Conservation (phyloP, 1,140 invertebrate species). For the Drosophila malerkotliana region DNA sequence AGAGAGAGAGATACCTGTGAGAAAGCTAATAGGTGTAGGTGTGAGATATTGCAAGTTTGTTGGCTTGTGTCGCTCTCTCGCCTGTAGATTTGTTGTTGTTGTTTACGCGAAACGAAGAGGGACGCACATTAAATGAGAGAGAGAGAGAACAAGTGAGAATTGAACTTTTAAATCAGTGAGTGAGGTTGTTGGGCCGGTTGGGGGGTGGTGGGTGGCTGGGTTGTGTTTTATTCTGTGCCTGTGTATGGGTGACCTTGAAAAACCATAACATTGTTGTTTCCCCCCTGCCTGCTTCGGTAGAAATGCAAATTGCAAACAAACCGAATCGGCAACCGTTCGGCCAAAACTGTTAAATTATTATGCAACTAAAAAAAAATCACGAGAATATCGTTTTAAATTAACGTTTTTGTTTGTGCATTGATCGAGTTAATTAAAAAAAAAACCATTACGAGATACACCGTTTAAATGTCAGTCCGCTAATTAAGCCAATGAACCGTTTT, state of each 20-base stretch:
- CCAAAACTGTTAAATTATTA: conserved; percentile 75
- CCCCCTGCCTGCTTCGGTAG: conserved; percentile 22
- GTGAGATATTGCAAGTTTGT: conserved; percentile 47
- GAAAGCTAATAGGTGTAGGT: conserved; percentile 5
- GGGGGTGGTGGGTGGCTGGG: conserved; percentile 11
- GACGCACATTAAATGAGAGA: conserved; percentile 9
- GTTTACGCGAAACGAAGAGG: conserved; percentile 12
- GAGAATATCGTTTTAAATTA: conserved; percentile 1
- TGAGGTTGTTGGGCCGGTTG: background rate
- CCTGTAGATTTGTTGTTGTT: conserved; percentile 4
- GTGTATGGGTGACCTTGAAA: conserved; percentile 72
- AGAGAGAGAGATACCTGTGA: background rate
- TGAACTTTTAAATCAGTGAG: conserved; percentile 40
- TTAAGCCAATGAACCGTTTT: background rate
- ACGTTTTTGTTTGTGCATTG: background rate
- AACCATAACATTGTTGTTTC: conserved; percentile 75
- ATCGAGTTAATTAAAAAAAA: conserved; percentile 27
- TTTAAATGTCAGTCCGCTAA: background rate
- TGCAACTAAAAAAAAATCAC: conserved; percentile 55
- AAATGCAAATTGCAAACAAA: conserved; percentile 80
- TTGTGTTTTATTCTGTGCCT: conserved; percentile 33
- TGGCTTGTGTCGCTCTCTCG: conserved; percentile 41
- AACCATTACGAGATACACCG: background rate
- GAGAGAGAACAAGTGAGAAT: conserved; percentile 30
- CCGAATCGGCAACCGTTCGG: conserved; percentile 49